A percentile compares a stretch with the other conserved stretches of the same genome.
Conservation (phyloP, 2,888 invertebrate genomes). For the Brachypterus glaber region DNA sequence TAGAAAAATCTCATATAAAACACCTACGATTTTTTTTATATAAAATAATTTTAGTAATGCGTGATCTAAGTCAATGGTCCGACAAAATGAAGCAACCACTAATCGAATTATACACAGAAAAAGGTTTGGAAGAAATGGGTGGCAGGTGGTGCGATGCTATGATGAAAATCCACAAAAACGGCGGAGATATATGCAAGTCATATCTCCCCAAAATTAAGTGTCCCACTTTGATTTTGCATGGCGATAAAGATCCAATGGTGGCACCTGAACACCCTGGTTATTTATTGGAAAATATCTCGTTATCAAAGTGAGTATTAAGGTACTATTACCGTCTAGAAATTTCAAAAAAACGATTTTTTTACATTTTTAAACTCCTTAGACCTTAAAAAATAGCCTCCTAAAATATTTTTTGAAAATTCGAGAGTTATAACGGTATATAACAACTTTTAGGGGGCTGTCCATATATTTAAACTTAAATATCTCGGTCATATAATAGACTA, state of each 20-base stretch:
- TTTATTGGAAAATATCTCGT: conserved; percentile 55
- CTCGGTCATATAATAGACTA: no score
- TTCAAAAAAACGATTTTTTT: background rate
- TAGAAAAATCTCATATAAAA: no score
- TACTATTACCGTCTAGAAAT: conserved; percentile 5
- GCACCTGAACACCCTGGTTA: conserved; percentile 63
- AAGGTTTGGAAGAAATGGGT: conserved; percentile 61
- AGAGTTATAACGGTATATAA: background rate
- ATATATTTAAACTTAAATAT: background rate
- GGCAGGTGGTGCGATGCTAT: conserved; percentile 62
- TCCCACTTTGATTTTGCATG: conserved; percentile 75
- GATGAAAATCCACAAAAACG: conserved; percentile 45
- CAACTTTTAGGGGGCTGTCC: background rate
- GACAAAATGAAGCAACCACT: conserved; percentile 64
- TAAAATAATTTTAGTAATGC: conserved; percentile 50
- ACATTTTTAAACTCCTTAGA: background rate
- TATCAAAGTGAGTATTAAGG: conserved; percentile 49
- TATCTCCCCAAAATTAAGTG: conserved; percentile 56
- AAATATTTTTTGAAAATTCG: background rate
- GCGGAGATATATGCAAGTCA: conserved; percentile 65
- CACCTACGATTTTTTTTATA: no score
- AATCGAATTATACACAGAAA: conserved; percentile 62
- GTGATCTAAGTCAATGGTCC: conserved; percentile 71
- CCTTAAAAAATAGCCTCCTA: background rate
- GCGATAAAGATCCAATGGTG: conserved; percentile 72